Conservation (phyloP, 2,888 invertebrate genomes). For the Pterostichus niger region DNA sequence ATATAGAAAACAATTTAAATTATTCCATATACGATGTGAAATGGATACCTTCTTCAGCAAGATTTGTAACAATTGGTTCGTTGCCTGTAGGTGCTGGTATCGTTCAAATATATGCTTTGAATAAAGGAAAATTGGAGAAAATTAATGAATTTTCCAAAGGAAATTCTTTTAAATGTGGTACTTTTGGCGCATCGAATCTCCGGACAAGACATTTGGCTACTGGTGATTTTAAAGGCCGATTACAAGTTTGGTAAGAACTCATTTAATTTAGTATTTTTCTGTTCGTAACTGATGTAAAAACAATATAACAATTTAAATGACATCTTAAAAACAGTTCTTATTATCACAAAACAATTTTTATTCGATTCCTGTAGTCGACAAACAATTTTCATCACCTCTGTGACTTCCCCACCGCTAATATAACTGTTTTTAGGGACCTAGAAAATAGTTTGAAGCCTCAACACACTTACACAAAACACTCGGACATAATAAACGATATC, state of each 20-base stretch:
- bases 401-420: too few species aligned
- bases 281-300: too few species aligned
- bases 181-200: constrained; percentile 93
- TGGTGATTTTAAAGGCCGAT: constrained; percentile 92
- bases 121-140: constrained; percentile 85
- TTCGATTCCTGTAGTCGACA: too few species aligned
- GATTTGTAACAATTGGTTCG: constrained; percentile 93
- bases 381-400: too few species aligned
- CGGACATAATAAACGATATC: constrained; percentile 92
- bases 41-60: constrained; percentile 97
- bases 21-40: constrained; percentile 95
- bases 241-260: constrained; percentile 87
- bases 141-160: constrained; percentile 88
- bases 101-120: constrained; percentile 89
- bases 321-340: too few species aligned
- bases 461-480: constrained; percentile 89
- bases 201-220: constrained; percentile 91
- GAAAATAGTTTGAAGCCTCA: constrained; percentile 86
- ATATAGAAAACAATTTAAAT: constrained; percentile 89
- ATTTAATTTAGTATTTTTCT: too few species aligned
- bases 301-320: too few species aligned
- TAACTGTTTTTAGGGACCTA: constrained; percentile 89
- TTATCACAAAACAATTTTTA: too few species aligned
- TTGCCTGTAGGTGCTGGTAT: constrained; percentile 92
- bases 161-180: constrained; percentile 94